Percentiles rank a stretch among this genome's conserved stretches.
phyloP scores from a whole-genome alignment of 2,113 vertebrate genomes.

The Malurus melanocephalus region DNA sequence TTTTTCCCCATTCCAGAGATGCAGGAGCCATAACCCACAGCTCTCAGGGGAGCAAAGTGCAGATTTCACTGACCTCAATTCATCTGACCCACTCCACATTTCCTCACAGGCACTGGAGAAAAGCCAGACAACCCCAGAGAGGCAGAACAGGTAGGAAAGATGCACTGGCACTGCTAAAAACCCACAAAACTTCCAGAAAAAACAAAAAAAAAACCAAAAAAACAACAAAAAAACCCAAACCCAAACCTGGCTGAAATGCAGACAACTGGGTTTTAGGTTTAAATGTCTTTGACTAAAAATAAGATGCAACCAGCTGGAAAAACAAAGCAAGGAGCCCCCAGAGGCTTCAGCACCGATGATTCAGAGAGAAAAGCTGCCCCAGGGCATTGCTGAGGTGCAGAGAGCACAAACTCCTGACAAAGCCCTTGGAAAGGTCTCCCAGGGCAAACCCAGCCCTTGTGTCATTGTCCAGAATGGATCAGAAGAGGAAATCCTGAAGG shows the following conservation, averaged over 20 bases:
- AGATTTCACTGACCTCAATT: background rate
- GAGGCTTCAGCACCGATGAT: background rate
- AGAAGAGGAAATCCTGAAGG: conserved; percentile 4
- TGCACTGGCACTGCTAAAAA: background rate
- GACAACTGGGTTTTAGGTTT: background rate
- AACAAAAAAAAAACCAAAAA: background rate
- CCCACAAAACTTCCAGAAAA: background rate
- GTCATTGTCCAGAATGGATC: background rate
- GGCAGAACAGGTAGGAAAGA: background rate
- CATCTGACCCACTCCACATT: background rate
- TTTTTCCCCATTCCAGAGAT: background rate
- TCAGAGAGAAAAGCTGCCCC: background rate
- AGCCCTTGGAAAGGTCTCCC: background rate
- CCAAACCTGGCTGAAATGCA: background rate
- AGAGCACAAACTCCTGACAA: background rate
- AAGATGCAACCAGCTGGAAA: background rate
- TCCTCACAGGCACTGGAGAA: background rate
- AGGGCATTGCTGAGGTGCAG: background rate
- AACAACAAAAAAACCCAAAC: too few species aligned
- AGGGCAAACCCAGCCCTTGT: background rate
- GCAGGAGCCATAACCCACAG: background rate
- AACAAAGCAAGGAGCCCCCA: background rate
- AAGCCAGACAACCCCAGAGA: background rate
- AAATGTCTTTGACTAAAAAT: background rate
- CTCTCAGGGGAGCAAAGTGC: background rate